Evolutionary conservation across 2,888 invertebrate genomes (phyloP).

Genomic region (Podotricha telesiphe): DNA sequence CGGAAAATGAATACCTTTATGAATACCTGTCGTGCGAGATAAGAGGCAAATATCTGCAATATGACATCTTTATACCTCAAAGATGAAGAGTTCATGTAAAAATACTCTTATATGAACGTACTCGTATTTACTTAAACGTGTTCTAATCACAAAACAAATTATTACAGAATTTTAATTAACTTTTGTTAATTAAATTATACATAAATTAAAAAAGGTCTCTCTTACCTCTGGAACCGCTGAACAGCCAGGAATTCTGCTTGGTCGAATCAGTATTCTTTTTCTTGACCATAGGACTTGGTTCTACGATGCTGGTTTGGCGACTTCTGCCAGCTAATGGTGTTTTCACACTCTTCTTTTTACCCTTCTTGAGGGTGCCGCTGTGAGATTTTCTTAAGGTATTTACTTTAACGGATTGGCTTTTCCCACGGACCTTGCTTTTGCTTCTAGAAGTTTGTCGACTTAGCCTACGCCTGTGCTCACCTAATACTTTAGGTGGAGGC

Average conservation of each 20-base stretch:
- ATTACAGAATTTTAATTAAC: not conserved
- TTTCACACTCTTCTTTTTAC: conserved; percentile 72
- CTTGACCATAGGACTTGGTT: conserved; percentile 66
- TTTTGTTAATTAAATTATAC: not conserved
- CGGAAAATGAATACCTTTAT: not conserved
- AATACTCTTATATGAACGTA: not conserved
- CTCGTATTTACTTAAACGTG: not conserved
- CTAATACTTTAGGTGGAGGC: conserved; percentile 63
- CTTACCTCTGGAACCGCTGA: conserved; percentile 72
- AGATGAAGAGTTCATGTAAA: not conserved
- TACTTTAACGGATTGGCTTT: conserved; percentile 75
- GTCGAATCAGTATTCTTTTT: conserved; percentile 68
- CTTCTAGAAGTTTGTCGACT: conserved; percentile 77
- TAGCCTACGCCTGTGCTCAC: conserved; percentile 71
- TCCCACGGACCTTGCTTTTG: conserved; percentile 76
- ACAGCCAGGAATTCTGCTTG: conserved; percentile 75
- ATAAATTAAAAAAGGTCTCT: conserved; percentile 18
- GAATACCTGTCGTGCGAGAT: not conserved
- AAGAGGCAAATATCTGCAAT: not conserved
- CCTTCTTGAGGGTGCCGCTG: conserved; percentile 75
- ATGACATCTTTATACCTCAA: not conserved
- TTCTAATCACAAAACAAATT: not conserved
- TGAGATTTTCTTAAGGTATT: conserved; percentile 76
- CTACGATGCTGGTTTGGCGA: conserved; percentile 73
- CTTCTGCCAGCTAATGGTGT: conserved; percentile 65